Evolutionary conservation across 1,140 invertebrate genomes (phyloP), one percentile per base, ranked within the genome.

Genomic region (Solenopsis fugax): DNA sequence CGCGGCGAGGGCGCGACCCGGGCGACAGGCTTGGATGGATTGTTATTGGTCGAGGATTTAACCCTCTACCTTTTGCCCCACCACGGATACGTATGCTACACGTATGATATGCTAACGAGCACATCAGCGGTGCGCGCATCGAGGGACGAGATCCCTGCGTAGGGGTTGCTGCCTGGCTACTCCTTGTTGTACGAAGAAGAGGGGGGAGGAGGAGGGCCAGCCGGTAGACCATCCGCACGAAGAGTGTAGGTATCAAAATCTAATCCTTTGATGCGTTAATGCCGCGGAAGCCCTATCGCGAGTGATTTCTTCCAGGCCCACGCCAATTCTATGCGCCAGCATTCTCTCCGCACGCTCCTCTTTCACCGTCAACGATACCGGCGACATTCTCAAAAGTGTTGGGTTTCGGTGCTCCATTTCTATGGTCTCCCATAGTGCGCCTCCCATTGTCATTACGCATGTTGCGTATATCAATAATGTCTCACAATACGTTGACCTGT

Each of bases 91-190:
- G 54, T 54, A 29, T 21, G 62, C 77, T 64, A 18, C 86, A 67
- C 90, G 85, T 92, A 91, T 92, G 90, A 93, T 93, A 93, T 93
- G 93, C 91, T 93, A 93, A 93, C 93, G 92, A 93, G 91, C 89
- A 80, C 91, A 92, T 90, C 85, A 89, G 82, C 87, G 75, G 87
- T 88, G 78, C 90, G 76, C 81, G 86, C 84, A 84, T 78, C 67
- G 77, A 77, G 87, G 85, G 87, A 77, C 64, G 87, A 89, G 85
- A 89, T 82, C 89, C 88, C 85, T 72, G 81, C 85, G 21, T 80
- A 82, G 75, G 71, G 89, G 81, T 86, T 88, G 81, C 71, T 54
- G 34, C 80, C 62, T 85, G 85, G 85, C 58, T 77, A 64, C 48
- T 81, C 48, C 77, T 81, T 54, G 64, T 81, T 34, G 5, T 16